Evolutionary conservation across 64 coral and sea anemone genomes (phyloP).

Genomic region (Pocillopora verrucosa): DNA sequence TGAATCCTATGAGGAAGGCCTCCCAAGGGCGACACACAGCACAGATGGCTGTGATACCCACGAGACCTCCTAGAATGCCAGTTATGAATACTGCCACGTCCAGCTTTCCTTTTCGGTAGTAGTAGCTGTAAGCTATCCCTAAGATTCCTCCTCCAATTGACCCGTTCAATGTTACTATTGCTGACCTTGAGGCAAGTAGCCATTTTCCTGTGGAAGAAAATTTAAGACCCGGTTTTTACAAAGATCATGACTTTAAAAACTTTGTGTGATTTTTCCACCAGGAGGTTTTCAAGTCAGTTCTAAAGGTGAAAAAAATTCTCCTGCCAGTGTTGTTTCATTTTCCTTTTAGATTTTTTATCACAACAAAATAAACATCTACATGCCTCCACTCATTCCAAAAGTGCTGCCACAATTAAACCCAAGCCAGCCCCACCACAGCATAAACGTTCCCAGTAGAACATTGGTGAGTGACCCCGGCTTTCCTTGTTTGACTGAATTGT

Average conservation of each 20-base stretch:
- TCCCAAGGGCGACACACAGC: constrained; percentile 31
- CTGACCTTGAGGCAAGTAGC: constrained; percentile 45
- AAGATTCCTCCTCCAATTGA: constrained; percentile 55
- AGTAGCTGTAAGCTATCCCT: constrained; percentile 53
- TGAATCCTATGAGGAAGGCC: constrained; percentile 36
- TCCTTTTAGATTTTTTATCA: no score
- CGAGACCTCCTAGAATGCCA: neutral
- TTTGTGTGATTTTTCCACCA: no score
- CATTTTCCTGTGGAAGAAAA: constrained; percentile 23
- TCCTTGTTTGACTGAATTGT: neutral
- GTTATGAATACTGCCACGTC: constrained; percentile 13
- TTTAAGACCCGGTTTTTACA: neutral
- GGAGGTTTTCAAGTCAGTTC: no score
- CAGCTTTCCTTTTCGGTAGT: neutral
- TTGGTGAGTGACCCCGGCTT: constrained; percentile 61
- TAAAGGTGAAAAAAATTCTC: no score
- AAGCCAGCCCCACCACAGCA: constrained; percentile 87
- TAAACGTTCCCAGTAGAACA: constrained; percentile 76
- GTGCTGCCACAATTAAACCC: constrained; percentile 88
- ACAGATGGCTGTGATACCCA: constrained; percentile 21
- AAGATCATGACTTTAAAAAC: no score
- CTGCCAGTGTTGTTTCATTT: no score
- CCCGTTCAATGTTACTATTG: constrained; percentile 57
- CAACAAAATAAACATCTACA: neutral
- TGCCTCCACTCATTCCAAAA: constrained; percentile 76